These are phyloP conservation scores for Trematomus bernacchii DNA, from an alignment of 2,797 vertebrate species.

Conservation along the genomic window DNA sequence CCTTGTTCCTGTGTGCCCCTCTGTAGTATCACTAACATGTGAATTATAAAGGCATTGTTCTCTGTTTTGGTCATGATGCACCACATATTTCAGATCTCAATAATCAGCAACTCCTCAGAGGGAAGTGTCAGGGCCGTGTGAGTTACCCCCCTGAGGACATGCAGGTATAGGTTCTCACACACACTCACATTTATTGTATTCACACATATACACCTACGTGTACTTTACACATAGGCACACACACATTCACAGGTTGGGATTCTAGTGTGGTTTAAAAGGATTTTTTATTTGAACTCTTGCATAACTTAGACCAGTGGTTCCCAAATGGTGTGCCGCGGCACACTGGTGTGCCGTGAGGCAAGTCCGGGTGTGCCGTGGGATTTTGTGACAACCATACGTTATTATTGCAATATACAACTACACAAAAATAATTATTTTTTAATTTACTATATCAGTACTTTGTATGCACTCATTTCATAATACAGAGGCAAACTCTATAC, in stretches of 20 bases:
- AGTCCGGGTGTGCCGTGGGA: too few species aligned
- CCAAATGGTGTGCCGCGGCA: too few species aligned
- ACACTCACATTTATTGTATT: not conserved
- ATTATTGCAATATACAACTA: too few species aligned
- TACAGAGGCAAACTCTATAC: too few species aligned
- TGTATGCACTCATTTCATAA: too few species aligned
- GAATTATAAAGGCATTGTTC: constrained; percentile 76
- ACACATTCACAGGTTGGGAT: constrained; percentile 8
- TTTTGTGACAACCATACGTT: too few species aligned
- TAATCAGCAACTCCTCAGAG: constrained; percentile 70
- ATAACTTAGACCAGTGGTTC: too few species aligned
- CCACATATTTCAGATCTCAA: constrained; percentile 79
- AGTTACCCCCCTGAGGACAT: constrained; percentile 70
- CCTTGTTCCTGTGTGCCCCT: constrained; percentile 63
- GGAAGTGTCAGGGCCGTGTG: constrained; percentile 64
- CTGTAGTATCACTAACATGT: constrained; percentile 71
- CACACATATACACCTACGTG: constrained; percentile 19
- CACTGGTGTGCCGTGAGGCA: too few species aligned
- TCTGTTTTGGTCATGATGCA: constrained; percentile 68
- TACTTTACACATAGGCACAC: constrained; percentile 1
- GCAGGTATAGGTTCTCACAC: constrained; percentile 60
- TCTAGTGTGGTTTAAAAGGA: constrained; percentile 15
- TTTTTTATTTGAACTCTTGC: constrained; percentile 5
- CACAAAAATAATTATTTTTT: too few species aligned
- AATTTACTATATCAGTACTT: too few species aligned